Percentiles rank a stretch among this genome's conserved stretches.
Conservation (phyloP, 2,888 invertebrate genomes). For the Dorcus hopei region DNA sequence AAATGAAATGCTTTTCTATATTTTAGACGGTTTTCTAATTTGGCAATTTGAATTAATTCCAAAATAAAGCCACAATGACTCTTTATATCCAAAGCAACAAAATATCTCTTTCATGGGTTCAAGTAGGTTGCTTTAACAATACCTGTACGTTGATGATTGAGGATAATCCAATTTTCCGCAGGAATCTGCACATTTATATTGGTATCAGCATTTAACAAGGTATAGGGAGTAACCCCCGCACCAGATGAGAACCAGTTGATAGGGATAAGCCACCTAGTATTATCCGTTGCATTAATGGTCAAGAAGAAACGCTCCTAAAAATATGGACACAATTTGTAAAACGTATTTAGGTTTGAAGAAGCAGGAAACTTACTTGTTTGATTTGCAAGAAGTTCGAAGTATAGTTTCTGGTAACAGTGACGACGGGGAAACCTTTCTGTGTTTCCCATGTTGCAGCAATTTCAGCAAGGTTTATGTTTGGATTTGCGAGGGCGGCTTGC, state of each 20-base stretch:
- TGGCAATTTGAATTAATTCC: no score
- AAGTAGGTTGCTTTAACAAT: no score
- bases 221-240: background rate
- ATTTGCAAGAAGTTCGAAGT: no score
- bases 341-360: background rate
- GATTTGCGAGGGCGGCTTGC: background rate
- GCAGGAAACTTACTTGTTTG: no score
- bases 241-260: conserved; percentile 7
- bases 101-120: no score
- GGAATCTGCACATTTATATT: background rate
- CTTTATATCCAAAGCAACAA: no score
- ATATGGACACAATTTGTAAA: background rate
- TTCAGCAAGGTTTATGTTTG: conserved; percentile 4
- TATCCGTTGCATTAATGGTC: conserved; percentile 45
- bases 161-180: background rate
- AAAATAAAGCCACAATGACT: no score
- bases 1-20: no score
- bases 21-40: no score
- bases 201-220: background rate
- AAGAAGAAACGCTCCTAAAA: background rate
- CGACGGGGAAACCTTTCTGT: conserved; percentile 21
- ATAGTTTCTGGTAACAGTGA: conserved; percentile 14
- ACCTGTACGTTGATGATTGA: conserved; percentile 1
- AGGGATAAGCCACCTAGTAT: conserved; percentile 8
- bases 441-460: conserved; percentile 13